Percentiles rank a stretch among this genome's conserved stretches.
Conservation (phyloP, 2,797 vertebrate species). For the Scolopax rusticola region DNA sequence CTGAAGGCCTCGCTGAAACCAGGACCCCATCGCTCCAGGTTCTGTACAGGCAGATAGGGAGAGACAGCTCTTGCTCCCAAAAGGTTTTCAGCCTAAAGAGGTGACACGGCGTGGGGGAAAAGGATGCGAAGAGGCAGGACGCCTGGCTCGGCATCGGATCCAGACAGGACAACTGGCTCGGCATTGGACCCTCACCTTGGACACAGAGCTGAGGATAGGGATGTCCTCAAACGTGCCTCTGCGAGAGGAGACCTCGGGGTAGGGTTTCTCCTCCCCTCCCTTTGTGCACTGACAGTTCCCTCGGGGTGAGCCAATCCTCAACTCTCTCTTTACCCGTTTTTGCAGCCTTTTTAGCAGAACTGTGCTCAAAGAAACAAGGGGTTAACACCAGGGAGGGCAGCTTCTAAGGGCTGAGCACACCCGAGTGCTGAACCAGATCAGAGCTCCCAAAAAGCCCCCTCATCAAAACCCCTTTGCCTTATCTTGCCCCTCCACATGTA, state of each 20-base stretch:
- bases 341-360: not conserved
- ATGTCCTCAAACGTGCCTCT: not conserved
- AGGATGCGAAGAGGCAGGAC: not conserved
- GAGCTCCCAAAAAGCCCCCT: not conserved
- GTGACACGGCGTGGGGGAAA: fast-evolving
- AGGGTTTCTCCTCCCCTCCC: not conserved
- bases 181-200: not conserved
- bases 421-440: not conserved
- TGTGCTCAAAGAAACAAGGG: fast-evolving
- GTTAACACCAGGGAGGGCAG: too few relatives aligned
- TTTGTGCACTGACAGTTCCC: not conserved
- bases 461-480: not conserved
- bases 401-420: not conserved
- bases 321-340: not conserved
- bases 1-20: not conserved
- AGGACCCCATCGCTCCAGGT: not conserved
- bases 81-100: not conserved
- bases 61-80: not conserved
- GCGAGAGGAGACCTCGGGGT: not conserved
- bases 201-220: not conserved
- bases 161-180: too few relatives aligned
- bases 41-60: not conserved
- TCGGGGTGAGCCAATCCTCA: not conserved
- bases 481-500: too few relatives aligned
- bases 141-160: not conserved